Conservation (phyloP, 2,797 vertebrate species). For the Taenioides sp. region DNA sequence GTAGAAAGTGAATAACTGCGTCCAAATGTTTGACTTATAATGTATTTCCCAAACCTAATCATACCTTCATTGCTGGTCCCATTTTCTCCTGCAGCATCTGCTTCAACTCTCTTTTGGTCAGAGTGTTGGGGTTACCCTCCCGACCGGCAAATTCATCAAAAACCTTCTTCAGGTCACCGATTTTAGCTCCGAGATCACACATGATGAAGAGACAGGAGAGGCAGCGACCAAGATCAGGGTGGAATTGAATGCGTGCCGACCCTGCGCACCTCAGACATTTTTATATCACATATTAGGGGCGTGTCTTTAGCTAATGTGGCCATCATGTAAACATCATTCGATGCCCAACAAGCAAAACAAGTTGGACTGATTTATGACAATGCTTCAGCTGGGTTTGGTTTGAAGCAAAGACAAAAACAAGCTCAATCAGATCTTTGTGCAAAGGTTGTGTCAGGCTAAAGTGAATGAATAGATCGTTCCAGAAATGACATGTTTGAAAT, state of each 20-base stretch:
- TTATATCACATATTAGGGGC: neutral
- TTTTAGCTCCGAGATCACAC: neutral
- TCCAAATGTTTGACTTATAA: too few species aligned
- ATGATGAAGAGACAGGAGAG: neutral
- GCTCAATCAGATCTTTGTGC: too few species aligned
- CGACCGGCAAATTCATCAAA: neutral
- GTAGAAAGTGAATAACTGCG: too few species aligned
- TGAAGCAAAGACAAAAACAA: neutral
- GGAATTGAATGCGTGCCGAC: neutral
- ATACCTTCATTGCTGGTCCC: neutral
- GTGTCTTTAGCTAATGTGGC: neutral
- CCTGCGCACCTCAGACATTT: neutral
- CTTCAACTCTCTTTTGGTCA: neutral
- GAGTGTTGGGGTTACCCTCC: neutral
- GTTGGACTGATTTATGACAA: neutral
- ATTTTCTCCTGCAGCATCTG: neutral
- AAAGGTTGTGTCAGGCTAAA: neutral
- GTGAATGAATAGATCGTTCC: neutral
- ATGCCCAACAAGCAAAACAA: neutral
- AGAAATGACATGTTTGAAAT: neutral
- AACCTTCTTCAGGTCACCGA: neutral
- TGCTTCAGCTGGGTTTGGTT: neutral
- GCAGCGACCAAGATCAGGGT: neutral
- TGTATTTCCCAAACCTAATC: too few species aligned
- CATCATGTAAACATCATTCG: neutral